These are phyloP conservation scores for Theonella swinhoei DNA, from an alignment of 37 sponge, comb jelly and placozoan genomes.

Conservation along the genomic window DNA sequence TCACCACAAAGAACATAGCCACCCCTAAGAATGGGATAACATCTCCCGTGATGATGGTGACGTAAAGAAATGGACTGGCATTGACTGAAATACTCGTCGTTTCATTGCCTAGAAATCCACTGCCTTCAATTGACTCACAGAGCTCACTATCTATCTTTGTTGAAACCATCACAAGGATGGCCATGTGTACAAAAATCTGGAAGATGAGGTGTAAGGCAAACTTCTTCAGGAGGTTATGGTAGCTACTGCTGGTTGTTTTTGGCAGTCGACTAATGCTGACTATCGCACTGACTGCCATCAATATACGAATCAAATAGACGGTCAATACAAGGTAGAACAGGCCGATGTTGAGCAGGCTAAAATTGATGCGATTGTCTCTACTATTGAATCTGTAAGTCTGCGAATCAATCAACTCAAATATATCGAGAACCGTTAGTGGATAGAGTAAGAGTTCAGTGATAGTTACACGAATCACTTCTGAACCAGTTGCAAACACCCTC, in stretches of 20 bases:
- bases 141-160: conserved; percentile 10
- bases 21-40: conserved; percentile 10
- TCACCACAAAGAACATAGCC: conserved; percentile 21
- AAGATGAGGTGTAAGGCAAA: conserved; percentile 12
- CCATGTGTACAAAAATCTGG: conserved; percentile 11
- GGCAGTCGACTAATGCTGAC: neutral
- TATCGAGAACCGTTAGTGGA: neutral
- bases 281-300: conserved; percentile 8
- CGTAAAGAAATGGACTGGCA: conserved; percentile 22
- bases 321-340: conserved; percentile 27
- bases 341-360: conserved; percentile 12
- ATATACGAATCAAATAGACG: conserved; percentile 11
- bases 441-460: conserved; percentile 32
- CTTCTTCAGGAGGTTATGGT: neutral
- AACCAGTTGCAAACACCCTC: neutral
- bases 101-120: neutral
- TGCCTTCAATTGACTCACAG: neutral
- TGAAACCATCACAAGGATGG: neutral
- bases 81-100: neutral
- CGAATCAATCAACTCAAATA: neutral
- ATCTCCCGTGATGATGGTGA: conserved; percentile 4
- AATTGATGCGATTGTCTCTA: neutral
- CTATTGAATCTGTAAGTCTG: neutral
- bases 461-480: conserved; percentile 6
- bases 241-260: neutral